These are phyloP conservation scores for Actinopyga echinites DNA, from an alignment of 53 echinoderm and acorn worm genomes.

Conservation along the genomic window DNA sequence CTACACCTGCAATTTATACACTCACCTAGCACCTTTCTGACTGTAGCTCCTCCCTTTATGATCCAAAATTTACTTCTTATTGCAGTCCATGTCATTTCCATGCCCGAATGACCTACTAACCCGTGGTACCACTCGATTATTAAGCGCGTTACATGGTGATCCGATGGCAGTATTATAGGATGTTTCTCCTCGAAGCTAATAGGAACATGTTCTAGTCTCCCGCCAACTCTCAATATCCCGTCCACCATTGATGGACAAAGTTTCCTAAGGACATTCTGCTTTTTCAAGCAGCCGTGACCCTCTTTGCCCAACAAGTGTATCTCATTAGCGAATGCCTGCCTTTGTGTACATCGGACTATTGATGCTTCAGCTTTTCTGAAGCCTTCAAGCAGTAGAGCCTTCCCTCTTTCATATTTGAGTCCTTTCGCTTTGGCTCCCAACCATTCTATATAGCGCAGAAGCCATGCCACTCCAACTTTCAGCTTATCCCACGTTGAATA, in stretches of 20 bases:
- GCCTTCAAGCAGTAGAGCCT: neutral
- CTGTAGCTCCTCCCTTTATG: slow-evolving; percentile 44
- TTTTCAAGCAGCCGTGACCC: too few species aligned
- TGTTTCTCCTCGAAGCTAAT: slow-evolving; percentile 30
- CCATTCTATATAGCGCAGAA: slow-evolving; percentile 37
- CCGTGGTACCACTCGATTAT: slow-evolving; percentile 37
- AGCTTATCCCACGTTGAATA: slow-evolving; percentile 53
- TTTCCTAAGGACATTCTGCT: slow-evolving; percentile 7
- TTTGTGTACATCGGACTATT: slow-evolving; percentile 48
- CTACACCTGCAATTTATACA: slow-evolving; percentile 41
- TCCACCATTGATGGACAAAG: neutral
- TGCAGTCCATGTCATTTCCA: slow-evolving; percentile 30
- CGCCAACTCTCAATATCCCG: slow-evolving; percentile 12
- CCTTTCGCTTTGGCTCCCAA: neutral
- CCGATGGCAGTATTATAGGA: slow-evolving; percentile 43
- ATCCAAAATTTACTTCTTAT: slow-evolving; percentile 52
- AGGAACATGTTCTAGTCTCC: slow-evolving; percentile 27
- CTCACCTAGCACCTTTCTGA: slow-evolving; percentile 24
- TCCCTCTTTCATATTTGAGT: neutral
- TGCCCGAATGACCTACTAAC: slow-evolving; percentile 39
- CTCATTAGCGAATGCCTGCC: slow-evolving; percentile 13
- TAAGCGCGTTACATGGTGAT: slow-evolving; percentile 44
- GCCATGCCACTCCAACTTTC: slow-evolving; percentile 46
- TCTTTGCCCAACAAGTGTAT: slow-evolving; percentile 1
- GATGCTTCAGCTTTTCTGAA: slow-evolving; percentile 39